Conservation (phyloP, 2,888 invertebrate genomes). For the Polymixis flavicincta region DNA sequence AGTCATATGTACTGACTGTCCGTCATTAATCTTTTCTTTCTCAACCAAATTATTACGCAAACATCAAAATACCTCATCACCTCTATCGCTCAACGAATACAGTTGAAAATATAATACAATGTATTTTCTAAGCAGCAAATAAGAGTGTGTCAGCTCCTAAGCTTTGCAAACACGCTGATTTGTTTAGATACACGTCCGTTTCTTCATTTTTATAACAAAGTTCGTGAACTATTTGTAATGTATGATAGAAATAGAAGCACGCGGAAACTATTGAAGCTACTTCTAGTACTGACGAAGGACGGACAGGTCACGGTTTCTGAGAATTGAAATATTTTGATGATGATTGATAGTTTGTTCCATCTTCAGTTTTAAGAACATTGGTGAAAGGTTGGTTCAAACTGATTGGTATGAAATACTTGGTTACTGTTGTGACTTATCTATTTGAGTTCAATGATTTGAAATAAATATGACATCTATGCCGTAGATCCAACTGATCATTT, state of each 20-base stretch:
- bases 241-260: constrained; percentile 45
- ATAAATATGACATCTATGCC: neutral
- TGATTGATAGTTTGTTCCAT: constrained; percentile 18
- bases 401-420: neutral
- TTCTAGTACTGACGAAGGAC: constrained; percentile 34
- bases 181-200: constrained; percentile 66
- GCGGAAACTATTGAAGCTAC: constrained; percentile 39
- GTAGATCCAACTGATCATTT: too few relatives aligned
- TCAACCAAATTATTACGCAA: constrained; percentile 17
- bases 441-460: neutral
- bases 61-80: constrained; percentile 16
- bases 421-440: too few relatives aligned
- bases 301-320: constrained; percentile 11
- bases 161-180: constrained; percentile 60
- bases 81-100: constrained; percentile 19
- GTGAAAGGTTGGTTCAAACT: constrained; percentile 5
- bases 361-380: neutral
- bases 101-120: constrained; percentile 42
- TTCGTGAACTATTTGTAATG: constrained; percentile 47
- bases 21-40: constrained; percentile 52
- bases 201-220: constrained; percentile 67
- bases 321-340: constrained; percentile 20
- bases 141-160: constrained; percentile 44
- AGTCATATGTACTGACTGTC: constrained; percentile 48
- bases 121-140: constrained; percentile 30